These are phyloP conservation scores for Channa maculata DNA, from an alignment of 2,113 vertebrate species.

Conservation along the genomic window DNA sequence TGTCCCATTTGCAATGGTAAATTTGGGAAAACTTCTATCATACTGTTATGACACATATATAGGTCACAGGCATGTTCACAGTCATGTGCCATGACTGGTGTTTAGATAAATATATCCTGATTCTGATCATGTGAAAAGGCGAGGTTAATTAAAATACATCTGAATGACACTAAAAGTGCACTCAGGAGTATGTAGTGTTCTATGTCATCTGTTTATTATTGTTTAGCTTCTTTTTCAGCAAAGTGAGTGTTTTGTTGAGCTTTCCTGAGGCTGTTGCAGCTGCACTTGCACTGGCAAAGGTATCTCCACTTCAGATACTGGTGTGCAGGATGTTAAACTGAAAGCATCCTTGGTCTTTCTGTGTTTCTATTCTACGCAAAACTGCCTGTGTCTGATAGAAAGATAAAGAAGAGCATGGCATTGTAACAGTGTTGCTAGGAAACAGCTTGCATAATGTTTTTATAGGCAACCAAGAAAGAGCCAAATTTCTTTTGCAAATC, in stretches of 20 bases:
- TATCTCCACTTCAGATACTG: constrained; percentile 4
- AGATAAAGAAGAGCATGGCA: constrained; percentile 16
- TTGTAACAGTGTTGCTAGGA: constrained; percentile 59
- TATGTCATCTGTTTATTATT: constrained; percentile 4
- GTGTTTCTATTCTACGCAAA: not conserved
- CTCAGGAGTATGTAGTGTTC: constrained; percentile 22
- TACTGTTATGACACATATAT: not conserved
- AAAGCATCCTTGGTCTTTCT: not conserved
- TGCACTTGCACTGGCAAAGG: not conserved
- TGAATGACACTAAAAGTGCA: constrained; percentile 25
- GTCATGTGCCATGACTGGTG: constrained; percentile 38
- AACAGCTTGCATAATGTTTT: constrained; percentile 43
- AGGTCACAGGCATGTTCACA: constrained; percentile 14
- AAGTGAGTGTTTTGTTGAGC: constrained; percentile 47
- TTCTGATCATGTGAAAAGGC: constrained; percentile 52
- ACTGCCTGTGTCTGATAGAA: constrained; percentile 28
- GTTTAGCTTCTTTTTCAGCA: constrained; percentile 18
- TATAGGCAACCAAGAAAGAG: constrained; percentile 7
- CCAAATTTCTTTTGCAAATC: constrained; percentile 25
- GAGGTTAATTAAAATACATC: constrained; percentile 62
- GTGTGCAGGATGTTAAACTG: not conserved
- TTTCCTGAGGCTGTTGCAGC: not conserved
- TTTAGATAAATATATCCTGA: constrained; percentile 56
- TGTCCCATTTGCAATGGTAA: not conserved
- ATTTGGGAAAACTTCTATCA: constrained; percentile 15